phyloP scores from a whole-genome alignment of 2,113 vertebrate genomes.

The Pollachius pollachius region DNA sequence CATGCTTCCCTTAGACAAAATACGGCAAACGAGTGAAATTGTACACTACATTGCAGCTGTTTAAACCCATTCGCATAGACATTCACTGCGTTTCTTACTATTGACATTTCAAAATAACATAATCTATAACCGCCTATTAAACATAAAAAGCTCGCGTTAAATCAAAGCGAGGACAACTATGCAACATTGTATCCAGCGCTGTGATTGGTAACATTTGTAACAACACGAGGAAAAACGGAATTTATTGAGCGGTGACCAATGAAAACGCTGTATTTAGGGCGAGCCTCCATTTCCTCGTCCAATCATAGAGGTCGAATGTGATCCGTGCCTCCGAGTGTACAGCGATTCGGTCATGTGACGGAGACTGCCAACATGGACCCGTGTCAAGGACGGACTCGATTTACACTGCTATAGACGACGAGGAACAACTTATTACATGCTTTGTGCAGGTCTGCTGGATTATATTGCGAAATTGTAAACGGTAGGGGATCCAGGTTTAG shows the following conservation, averaged over 20 bases:
- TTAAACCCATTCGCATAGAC: too few relatives aligned
- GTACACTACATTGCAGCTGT: too few relatives aligned
- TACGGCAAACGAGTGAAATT: too few relatives aligned
- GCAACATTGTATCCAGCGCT: constrained; percentile 13
- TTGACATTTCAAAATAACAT: too few relatives aligned
- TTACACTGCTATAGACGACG: constrained; percentile 58
- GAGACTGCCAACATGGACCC: constrained; percentile 79
- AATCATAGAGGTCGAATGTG: constrained; percentile 45
- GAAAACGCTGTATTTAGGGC: constrained; percentile 44
- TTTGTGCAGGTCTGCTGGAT: background rate
- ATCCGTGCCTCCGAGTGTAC: constrained; percentile 67
- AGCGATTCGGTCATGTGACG: constrained; percentile 76
- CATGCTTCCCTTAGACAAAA: too few relatives aligned
- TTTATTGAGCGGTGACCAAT: constrained; percentile 64
- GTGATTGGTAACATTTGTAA: constrained; percentile 24
- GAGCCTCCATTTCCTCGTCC: constrained; percentile 71
- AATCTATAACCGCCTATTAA: too few relatives aligned
- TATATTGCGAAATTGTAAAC: background rate
- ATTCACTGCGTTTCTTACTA: too few relatives aligned
- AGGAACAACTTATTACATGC: constrained; percentile 29
- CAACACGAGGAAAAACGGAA: constrained; percentile 59
- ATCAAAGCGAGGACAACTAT: constrained; percentile 6
- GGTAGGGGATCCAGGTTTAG: constrained; percentile 31
- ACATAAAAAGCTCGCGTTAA: too few relatives aligned
- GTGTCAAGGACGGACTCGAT: constrained; percentile 71